Conservation (phyloP, 1,140 invertebrate species). For the Trichonephila clavata region DNA sequence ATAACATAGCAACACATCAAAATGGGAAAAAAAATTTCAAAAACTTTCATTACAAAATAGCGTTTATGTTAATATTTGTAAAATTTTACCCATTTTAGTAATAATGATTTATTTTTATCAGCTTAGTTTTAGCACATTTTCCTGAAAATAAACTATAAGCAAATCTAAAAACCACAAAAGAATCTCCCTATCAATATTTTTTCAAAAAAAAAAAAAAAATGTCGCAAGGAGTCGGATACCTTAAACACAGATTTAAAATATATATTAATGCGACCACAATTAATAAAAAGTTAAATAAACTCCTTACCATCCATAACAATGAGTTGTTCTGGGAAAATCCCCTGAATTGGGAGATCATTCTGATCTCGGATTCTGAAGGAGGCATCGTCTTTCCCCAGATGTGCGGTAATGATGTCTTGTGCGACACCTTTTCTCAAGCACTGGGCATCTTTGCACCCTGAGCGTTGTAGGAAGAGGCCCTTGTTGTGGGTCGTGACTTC, state of each 20-base stretch:
- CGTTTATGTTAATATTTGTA: too few relatives aligned
- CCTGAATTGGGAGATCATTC: constrained; percentile 78
- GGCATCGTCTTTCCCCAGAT: constrained; percentile 78
- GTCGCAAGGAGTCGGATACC: too few relatives aligned
- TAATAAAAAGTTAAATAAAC: background rate
- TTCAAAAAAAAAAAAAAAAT: too few relatives aligned
- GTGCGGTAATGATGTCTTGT: constrained; percentile 68
- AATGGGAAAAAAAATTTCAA: too few relatives aligned
- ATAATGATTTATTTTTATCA: too few relatives aligned
- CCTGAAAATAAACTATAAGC: too few relatives aligned
- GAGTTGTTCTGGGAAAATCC: constrained; percentile 78
- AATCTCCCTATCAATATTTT: too few relatives aligned
- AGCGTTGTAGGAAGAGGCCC: constrained; percentile 54
- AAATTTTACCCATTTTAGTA: too few relatives aligned
- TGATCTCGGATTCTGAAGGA: constrained; percentile 78
- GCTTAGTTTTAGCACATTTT: too few relatives aligned
- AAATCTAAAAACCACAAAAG: too few relatives aligned
- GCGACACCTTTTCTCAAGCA: constrained; percentile 65
- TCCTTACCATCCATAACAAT: constrained; percentile 77
- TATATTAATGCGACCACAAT: background rate
- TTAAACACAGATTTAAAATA: background rate
- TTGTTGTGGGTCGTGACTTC: constrained; percentile 59
- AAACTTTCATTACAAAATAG: too few relatives aligned
- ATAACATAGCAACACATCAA: too few relatives aligned
- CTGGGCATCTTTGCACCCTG: constrained; percentile 51